These are phyloP conservation scores for Sphaerodactylus townsendi DNA, from an alignment of 2,113 vertebrate genomes.

Conservation along the genomic window DNA sequence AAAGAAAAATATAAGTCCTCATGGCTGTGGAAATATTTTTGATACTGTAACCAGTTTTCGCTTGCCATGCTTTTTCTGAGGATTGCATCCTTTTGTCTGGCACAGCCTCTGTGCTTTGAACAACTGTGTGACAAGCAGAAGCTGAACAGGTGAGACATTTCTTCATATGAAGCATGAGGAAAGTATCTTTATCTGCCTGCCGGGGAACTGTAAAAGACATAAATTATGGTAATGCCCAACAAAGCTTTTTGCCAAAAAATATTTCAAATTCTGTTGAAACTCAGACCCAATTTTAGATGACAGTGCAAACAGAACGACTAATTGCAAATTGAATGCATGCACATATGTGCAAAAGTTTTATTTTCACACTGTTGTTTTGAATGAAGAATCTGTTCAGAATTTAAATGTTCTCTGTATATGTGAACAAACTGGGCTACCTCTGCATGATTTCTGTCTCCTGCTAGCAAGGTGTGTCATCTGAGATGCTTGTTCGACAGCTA, in stretches of 20 bases:
- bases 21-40: no score
- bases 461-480: slow-evolving; percentile 28
- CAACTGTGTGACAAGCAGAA: no score
- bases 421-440: background rate
- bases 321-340: no score
- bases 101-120: no score
- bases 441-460: slow-evolving; percentile 33
- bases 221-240: background rate
- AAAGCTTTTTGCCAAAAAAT: background rate
- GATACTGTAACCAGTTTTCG: no score
- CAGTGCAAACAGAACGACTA: background rate
- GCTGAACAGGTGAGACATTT: background rate
- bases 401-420: background rate
- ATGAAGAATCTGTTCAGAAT: background rate
- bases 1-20: no score
- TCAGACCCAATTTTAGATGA: no score
- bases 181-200: background rate
- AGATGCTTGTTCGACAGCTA: slow-evolving; percentile 43
- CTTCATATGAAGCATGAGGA: background rate
- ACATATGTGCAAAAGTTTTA: background rate
- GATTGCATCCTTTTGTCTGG: no score
- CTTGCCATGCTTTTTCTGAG: no score
- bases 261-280: background rate
- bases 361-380: background rate
- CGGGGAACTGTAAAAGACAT: no score